These are phyloP conservation scores for Drosophila truncata DNA, from an alignment of 1,140 invertebrate genomes.

Conservation along the genomic window DNA sequence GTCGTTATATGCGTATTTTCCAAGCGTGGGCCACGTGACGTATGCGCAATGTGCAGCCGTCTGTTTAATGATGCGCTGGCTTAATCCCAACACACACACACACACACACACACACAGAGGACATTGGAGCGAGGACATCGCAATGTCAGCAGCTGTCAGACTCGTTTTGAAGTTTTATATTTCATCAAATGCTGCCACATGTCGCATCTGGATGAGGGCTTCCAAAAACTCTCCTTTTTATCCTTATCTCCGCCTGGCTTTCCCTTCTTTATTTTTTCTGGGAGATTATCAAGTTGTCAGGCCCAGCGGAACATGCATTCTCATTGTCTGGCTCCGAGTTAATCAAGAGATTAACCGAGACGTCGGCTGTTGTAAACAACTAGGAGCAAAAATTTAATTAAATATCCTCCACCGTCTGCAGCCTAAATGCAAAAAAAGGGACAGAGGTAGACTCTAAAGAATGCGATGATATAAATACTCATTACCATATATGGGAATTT, in stretches of 20 bases:
- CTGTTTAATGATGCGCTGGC: conserved; percentile 59
- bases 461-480: background rate
- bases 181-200: conserved; percentile 73
- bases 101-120: background rate
- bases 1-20: conserved; percentile 9
- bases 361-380: conserved; percentile 50
- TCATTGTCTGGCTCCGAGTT: conserved; percentile 62
- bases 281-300: conserved; percentile 74
- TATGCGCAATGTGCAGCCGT: conserved; percentile 66
- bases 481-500: background rate
- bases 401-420: conserved; percentile 51
- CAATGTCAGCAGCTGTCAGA: conserved; percentile 68
- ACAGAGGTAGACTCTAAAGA: background rate
- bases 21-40: conserved; percentile 50
- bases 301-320: conserved; percentile 50
- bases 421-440: conserved; percentile 5
- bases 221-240: conserved; percentile 9
- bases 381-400: conserved; percentile 69
- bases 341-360: conserved; percentile 65
- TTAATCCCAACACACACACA: conserved; percentile 30
- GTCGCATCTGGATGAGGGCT: conserved; percentile 51
- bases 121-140: conserved; percentile 18
- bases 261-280: conserved; percentile 4
- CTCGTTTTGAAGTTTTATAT: conserved; percentile 70
- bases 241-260: conserved; percentile 8